Evolutionary conservation across 2,888 invertebrate species (phyloP), one percentile per base, ranked within the genome.

Genomic region (Ochlodes sylvanus): DNA sequence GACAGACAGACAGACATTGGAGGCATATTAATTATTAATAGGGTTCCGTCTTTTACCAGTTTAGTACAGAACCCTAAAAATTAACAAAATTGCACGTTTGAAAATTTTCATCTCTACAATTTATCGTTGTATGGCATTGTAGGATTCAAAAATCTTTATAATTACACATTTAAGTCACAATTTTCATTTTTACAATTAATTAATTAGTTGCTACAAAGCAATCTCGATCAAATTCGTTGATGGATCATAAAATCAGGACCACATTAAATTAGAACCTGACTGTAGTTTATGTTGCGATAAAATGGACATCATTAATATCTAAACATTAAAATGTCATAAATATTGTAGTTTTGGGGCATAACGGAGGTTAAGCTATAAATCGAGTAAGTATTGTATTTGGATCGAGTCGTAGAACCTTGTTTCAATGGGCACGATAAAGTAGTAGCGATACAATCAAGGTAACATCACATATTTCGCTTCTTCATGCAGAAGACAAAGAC

Each of bases 301-400:
- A 75, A 73, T 70, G 63, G 70, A 71, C 47, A 69, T 71, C 69
- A 71, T 73, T 72, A 72, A 69, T 67, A 69, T 70, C 54, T 68
- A 70, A 80, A 81, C 79, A 78, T 80, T 79, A 77, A 81, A 80
- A 80, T 77, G 78, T 79, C 77, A 86, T 82, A 85, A 84, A 82
- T 82, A 79, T 81, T 78, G 79, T 82, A 81, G 87, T 85, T 85
- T 85, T 77, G n/a, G 85, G 83, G 77, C 77, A 76, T 82, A 82
- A 84, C 79, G 75, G 79, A 73, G 74, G 70, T 68, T 73, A 73
- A 73, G 73, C 71, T 71, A 80, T 81, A 81, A 85, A 88, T 83
- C 80, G 75, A 72, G 68, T 70, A 77, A 75, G 73, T 85, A 84
- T 84, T 83, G 80, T 79, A 82, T 83, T 79, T 80, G 81, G 73